Percentiles rank a stretch among this genome's conserved stretches.
These are phyloP conservation scores for Lycocerus yunnanus DNA, from an alignment of 2,888 invertebrate species.

Conservation along the genomic window DNA sequence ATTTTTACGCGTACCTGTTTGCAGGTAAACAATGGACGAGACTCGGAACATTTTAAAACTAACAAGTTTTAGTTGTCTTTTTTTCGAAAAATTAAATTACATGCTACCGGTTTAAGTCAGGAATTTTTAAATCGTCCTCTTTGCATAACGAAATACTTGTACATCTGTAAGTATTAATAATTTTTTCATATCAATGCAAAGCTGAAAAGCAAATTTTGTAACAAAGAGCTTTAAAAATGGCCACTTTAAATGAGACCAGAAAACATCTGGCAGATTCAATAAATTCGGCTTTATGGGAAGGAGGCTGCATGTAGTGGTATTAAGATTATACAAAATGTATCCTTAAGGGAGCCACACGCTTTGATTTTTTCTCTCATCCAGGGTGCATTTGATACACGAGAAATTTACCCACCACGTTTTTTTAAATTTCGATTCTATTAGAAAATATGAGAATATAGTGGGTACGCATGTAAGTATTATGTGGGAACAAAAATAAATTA, in stretches of 20 bases:
- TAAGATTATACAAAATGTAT: neutral
- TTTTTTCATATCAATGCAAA: neutral
- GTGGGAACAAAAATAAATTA: neutral
- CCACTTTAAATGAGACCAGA: neutral
- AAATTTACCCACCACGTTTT: neutral
- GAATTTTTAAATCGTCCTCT: neutral
- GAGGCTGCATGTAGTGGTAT: neutral
- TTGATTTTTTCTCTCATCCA: neutral
- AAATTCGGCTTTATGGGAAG: neutral
- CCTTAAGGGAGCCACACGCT: neutral
- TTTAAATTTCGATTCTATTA: neutral
- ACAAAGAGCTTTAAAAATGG: neutral
- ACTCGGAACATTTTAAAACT: neutral
- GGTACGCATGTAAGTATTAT: neutral
- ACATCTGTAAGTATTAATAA: neutral
- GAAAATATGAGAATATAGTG: neutral
- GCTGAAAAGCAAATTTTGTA: neutral
- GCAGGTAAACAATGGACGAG: neutral
- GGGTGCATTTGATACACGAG: neutral
- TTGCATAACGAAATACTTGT: neutral
- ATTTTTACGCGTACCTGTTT: neutral
- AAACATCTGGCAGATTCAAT: neutral
- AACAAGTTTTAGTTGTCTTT: neutral
- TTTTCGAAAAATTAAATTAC: neutral
- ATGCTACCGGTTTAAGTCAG: neutral